A percentile compares a stretch with the other conserved stretches of the same genome.
phyloP scores from a whole-genome alignment of 2,113 vertebrate genomes.

The Salvelinus fontinalis region DNA sequence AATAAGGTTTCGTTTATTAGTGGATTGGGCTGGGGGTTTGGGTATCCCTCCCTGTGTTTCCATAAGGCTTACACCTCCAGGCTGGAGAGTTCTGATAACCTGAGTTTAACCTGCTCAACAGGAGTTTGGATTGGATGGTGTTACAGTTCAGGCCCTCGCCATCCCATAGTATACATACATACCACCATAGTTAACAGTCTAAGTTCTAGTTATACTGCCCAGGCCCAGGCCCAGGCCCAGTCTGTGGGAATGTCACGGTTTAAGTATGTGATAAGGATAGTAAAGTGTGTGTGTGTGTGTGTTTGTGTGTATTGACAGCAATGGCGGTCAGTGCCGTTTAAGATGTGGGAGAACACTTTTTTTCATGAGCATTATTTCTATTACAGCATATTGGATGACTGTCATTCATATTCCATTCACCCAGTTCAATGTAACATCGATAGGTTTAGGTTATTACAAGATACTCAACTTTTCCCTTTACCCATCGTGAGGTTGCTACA shows the following conservation, averaged over 20 bases:
- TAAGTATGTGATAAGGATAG: not conserved
- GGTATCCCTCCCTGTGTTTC: not conserved
- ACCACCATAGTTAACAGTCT: no score
- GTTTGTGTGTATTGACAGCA: not conserved
- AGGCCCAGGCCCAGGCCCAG: not conserved
- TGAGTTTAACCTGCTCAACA: conserved; percentile 58
- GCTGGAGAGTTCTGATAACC: conserved; percentile 60
- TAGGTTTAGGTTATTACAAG: no score
- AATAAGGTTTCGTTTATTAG: conserved; percentile 63
- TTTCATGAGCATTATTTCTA: no score
- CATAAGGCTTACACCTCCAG: conserved; percentile 39
- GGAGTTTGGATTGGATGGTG: conserved; percentile 37
- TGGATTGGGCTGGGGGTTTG: conserved; percentile 48
- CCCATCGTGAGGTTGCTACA: no score
- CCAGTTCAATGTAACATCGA: no score
- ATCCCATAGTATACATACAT: conserved; percentile 6
- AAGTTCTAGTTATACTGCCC: no score
- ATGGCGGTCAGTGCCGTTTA: no score
- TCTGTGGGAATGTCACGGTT: not conserved
- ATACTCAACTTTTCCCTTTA: no score
- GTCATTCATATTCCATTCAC: no score
- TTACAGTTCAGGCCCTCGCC: no score
- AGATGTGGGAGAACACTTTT: no score
- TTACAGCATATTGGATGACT: no score
- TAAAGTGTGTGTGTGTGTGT: not conserved